phyloP scores from a whole-genome alignment of 2,888 invertebrate genomes.

The Herminia tarsipennalis region DNA sequence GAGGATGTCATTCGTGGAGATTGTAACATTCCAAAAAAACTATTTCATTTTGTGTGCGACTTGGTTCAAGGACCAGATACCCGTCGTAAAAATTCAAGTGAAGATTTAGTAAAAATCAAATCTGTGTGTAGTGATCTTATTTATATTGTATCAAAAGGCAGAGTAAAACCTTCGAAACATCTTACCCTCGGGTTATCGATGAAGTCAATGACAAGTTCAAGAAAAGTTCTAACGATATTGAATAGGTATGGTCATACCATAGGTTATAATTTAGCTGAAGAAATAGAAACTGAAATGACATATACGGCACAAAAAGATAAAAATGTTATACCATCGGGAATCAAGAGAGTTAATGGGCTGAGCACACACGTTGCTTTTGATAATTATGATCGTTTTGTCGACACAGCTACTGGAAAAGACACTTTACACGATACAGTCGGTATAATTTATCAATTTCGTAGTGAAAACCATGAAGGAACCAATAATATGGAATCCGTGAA shows the following conservation, averaged over 20 bases:
- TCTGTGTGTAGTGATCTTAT: constrained; percentile 22
- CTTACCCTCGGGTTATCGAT: constrained; percentile 41
- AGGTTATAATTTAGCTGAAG: constrained; percentile 46
- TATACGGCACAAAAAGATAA: constrained; percentile 6
- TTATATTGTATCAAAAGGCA: constrained; percentile 15
- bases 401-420: constrained; percentile 27
- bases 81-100: constrained; percentile 15
- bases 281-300: constrained; percentile 44
- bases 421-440: constrained; percentile 87
- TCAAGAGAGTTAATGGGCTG: constrained; percentile 6
- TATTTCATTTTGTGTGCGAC: background rate
- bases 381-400: constrained; percentile 29
- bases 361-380: constrained; percentile 21
- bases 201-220: constrained; percentile 43
- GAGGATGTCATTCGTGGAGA: constrained; percentile 20
- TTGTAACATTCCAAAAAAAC: constrained; percentile 1
- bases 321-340: constrained; percentile 9
- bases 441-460: constrained; percentile 85
- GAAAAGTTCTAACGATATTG: constrained; percentile 41
- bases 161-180: constrained; percentile 42
- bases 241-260: constrained; percentile 49
- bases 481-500: constrained; percentile 10
- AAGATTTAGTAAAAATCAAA: constrained; percentile 35
- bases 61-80: constrained; percentile 3
- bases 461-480: background rate